Percentiles rank a stretch among this genome's conserved stretches.
phyloP scores from a whole-genome alignment of 2,797 vertebrate species.

The Cyprinodon diabolis region DNA sequence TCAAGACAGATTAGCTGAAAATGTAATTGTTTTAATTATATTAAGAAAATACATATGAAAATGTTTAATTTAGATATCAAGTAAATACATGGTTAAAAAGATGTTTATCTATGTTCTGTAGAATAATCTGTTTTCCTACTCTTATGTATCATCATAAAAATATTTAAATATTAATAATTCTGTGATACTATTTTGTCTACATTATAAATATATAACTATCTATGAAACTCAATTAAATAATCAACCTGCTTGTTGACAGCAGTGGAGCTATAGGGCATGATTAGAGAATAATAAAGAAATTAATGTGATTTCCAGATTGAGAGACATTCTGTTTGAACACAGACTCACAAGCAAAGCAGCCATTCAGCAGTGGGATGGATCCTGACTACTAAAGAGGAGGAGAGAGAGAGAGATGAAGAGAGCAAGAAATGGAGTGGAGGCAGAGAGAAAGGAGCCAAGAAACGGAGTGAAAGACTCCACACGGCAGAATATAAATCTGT shows the following conservation, averaged over 20 bases:
- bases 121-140: background rate
- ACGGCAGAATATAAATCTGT: conserved; percentile 81
- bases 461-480: conserved; percentile 75
- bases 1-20: conserved; percentile 7
- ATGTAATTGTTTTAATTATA: conserved; percentile 9
- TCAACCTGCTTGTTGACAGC: conserved; percentile 58
- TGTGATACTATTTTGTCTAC: conserved; percentile 21
- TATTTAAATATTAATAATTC: conserved; percentile 23
- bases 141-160: conserved; percentile 14
- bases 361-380: conserved; percentile 87
- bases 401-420: conserved; percentile 48
- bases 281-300: conserved; percentile 47
- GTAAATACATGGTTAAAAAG: background rate
- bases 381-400: conserved; percentile 87
- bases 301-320: conserved; percentile 69
- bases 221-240: conserved; percentile 30
- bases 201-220: conserved; percentile 7
- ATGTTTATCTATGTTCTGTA: background rate
- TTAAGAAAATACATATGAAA: background rate
- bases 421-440: conserved; percentile 65
- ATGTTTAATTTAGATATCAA: background rate
- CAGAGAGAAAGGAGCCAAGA: conserved; percentile 67
- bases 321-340: conserved; percentile 69
- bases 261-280: conserved; percentile 36
- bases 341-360: conserved; percentile 80